Evolutionary conservation across 2,888 invertebrate species (phyloP).

Genomic region (Drosophila testacea): DNA sequence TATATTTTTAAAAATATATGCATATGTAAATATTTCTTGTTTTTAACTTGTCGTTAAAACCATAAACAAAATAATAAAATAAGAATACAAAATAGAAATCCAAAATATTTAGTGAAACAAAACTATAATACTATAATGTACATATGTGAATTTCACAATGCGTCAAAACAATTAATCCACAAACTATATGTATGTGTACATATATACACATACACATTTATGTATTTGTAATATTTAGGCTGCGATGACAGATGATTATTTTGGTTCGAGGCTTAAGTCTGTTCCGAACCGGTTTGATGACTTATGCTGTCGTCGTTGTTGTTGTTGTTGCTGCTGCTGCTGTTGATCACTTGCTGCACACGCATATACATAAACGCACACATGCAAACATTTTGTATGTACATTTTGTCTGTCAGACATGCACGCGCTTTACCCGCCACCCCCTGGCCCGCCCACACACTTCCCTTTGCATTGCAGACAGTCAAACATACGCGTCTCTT

Average conservation of each 20-base stretch:
- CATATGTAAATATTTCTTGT: background rate
- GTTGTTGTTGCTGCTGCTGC: constrained; percentile 32
- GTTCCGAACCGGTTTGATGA: constrained; percentile 40
- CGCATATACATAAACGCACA: constrained; percentile 12
- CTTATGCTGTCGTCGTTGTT: background rate
- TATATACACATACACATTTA: background rate
- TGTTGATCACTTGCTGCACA: constrained; percentile 59
- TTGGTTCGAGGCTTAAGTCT: constrained; percentile 35
- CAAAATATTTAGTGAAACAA: no score
- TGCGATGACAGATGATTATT: constrained; percentile 10
- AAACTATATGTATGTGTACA: background rate
- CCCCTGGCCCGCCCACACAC: constrained; percentile 58
- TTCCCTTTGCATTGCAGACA: constrained; percentile 68
- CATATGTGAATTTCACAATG: background rate
- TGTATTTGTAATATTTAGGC: background rate
- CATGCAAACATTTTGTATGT: constrained; percentile 32
- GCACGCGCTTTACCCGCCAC: constrained; percentile 40
- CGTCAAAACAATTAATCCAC: background rate
- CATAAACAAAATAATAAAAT: no score
- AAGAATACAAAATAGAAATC: no score
- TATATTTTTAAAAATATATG: no score
- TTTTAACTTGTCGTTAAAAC: no score
- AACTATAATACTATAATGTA: background rate
- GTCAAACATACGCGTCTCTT: constrained; percentile 17
- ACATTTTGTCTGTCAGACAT: constrained; percentile 54